These are phyloP conservation scores for Hydrochoerus hydrochaeris DNA, from an alignment of 2,113 vertebrate genomes.

Conservation along the genomic window DNA sequence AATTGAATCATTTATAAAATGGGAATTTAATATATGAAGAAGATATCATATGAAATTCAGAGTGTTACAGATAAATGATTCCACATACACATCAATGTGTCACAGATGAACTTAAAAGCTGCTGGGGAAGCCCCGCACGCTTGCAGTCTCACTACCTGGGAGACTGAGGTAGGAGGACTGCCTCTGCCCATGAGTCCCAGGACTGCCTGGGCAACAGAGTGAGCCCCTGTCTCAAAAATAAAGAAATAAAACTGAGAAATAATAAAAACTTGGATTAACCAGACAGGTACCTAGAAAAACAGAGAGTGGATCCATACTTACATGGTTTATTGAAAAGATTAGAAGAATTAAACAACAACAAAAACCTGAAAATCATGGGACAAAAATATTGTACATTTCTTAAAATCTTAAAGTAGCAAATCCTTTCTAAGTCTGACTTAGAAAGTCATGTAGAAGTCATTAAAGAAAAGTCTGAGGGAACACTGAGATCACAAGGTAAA, in stretches of 20 bases:
- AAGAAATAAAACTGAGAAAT: not conserved
- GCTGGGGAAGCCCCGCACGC: not conserved
- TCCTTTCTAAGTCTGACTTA: not conserved
- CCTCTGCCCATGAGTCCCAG: not conserved
- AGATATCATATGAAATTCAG: not conserved
- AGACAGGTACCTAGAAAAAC: not conserved
- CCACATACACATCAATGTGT: not conserved
- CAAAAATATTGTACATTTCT: not conserved
- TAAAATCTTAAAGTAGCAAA: not conserved
- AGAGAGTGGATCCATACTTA: not conserved
- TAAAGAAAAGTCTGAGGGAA: slow-evolving; percentile 7
- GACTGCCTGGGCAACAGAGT: not conserved
- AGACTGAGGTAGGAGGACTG: not conserved
- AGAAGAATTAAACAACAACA: not conserved
- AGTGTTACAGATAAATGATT: not conserved
- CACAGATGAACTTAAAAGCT: not conserved
- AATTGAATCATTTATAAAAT: not conserved
- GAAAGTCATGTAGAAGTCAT: not conserved
- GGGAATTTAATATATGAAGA: not conserved
- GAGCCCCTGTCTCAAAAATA: not conserved
- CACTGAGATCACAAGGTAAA: slow-evolving; percentile 38
- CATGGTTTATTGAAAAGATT: not conserved
- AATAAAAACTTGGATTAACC: not conserved
- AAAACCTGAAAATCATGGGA: not conserved
- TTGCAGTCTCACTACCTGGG: not conserved